These are phyloP conservation scores for Nymphalis c-album DNA, from an alignment of 2,888 invertebrate species.

Conservation along the genomic window DNA sequence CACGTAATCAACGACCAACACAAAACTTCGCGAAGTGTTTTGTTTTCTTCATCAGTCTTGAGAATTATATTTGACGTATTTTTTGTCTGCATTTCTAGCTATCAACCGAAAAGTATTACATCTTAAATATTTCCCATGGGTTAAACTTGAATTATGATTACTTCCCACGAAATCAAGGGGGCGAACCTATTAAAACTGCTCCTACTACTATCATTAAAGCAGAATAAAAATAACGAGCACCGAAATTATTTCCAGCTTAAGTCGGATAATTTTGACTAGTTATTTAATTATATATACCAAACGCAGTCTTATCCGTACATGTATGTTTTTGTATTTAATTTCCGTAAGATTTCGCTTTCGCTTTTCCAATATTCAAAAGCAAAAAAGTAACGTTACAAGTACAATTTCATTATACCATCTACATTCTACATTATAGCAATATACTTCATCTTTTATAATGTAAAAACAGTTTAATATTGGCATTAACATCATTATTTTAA, in stretches of 20 bases:
- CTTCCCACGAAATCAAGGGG: conserved; percentile 67
- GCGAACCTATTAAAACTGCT: conserved; percentile 61
- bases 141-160: conserved; percentile 40
- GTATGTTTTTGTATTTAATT: conserved; percentile 17
- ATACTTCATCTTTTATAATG: conserved; percentile 8
- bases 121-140: conserved; percentile 44
- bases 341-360: background rate
- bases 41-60: background rate
- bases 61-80: background rate
- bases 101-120: background rate
- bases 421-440: background rate
- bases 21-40: conserved; percentile 4
- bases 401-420: background rate
- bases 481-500: conserved; percentile 18
- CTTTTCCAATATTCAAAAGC: background rate
- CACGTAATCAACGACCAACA: conserved; percentile 7
- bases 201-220: conserved; percentile 70
- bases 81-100: background rate
- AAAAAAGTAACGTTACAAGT: background rate
- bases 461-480: background rate
- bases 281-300: conserved; percentile 36
- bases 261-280: conserved; percentile 64
- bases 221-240: conserved; percentile 66
- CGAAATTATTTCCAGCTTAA: conserved; percentile 66
- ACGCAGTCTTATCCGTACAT: conserved; percentile 20